These are phyloP conservation scores for Mimas tiliae DNA, from an alignment of 2,888 invertebrate genomes.

Conservation along the genomic window DNA sequence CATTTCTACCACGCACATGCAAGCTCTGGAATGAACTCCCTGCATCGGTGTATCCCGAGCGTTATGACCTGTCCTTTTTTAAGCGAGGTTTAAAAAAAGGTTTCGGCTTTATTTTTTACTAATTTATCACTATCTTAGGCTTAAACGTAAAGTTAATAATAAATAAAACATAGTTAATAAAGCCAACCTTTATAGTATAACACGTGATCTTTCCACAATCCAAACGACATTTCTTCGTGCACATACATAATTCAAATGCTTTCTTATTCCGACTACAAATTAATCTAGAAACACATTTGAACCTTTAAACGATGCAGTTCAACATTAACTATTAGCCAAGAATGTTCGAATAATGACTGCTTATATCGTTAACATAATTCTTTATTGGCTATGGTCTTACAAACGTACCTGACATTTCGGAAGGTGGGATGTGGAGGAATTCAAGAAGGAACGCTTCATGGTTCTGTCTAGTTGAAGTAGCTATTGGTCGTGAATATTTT, in stretches of 20 bases:
- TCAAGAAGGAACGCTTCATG: neutral
- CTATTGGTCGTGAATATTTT: too few species aligned
- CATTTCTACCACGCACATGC: too few species aligned
- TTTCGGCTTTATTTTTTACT: too few species aligned
- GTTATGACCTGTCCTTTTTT: too few species aligned
- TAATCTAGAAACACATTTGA: slow-evolving; percentile 5
- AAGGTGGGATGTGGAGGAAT: neutral
- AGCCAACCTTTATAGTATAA: neutral
- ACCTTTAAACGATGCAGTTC: slow-evolving; percentile 6
- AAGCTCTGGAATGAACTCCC: too few species aligned
- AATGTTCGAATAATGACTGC: neutral
- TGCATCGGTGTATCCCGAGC: too few species aligned
- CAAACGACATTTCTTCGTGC: neutral
- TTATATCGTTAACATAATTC: slow-evolving; percentile 15
- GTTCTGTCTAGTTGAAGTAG: too few species aligned
- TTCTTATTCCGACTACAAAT: neutral
- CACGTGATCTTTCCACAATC: neutral
- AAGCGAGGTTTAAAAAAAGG: too few species aligned
- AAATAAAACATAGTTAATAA: too few species aligned
- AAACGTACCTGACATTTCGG: neutral
- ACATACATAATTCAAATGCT: neutral
- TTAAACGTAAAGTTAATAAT: too few species aligned
- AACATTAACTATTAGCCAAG: neutral
- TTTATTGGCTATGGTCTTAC: neutral
- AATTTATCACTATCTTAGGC: too few species aligned